Base-by-base conservation (phyloP, 2,888 invertebrate species). In the Bombylius major region DNA sequence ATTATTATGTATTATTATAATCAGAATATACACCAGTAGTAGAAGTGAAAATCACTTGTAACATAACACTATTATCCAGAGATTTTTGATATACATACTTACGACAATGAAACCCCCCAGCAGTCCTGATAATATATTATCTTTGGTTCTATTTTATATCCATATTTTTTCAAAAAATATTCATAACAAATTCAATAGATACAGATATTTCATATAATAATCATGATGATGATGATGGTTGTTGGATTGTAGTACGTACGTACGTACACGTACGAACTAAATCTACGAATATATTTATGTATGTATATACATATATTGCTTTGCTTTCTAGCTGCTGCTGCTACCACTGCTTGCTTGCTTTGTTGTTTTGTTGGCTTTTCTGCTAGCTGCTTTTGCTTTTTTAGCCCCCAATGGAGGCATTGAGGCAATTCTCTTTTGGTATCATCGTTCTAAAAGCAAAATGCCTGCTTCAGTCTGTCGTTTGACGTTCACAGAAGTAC, bases 391-490 rank as follows among this genome's bases (percentile, higher is more conserved):
- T 42, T 42, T 42, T 42, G 39, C 39, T 42, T 42, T 42, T 42
- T 23, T 23, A 7, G 8, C 9, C 39, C 39, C 39, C 39, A 42
- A 8, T 42, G 39, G 39, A 42, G 39, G 39, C 56, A 53, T 53
- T 45, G 53, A 56, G 53, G 56, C 56, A 56, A 56, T 52, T 58
- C 58, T 59, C 61, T 55, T 57, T 56, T 65, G 67, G 67, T 67
- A 67, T 66, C 65, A 66, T 67, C 67, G 66, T 67, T 67, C 67
- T 67, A 63, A 66, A 67, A 65, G 67, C 64, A 66, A 66, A 68
- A 67, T 67, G 70, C 70, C 68, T 69, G 68, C 66, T 65, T 71
- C 67, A 72, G 73, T 73, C 67, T 68, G 71, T 68, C 67, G 66
- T 69, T 69, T 68, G 72, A 68, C 72, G 68, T 71, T 68, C 68